Evolutionary conservation across 2,888 invertebrate genomes (phyloP), one percentile per base, ranked within the genome.

Genomic region (Acanthoscelides obtectus): DNA sequence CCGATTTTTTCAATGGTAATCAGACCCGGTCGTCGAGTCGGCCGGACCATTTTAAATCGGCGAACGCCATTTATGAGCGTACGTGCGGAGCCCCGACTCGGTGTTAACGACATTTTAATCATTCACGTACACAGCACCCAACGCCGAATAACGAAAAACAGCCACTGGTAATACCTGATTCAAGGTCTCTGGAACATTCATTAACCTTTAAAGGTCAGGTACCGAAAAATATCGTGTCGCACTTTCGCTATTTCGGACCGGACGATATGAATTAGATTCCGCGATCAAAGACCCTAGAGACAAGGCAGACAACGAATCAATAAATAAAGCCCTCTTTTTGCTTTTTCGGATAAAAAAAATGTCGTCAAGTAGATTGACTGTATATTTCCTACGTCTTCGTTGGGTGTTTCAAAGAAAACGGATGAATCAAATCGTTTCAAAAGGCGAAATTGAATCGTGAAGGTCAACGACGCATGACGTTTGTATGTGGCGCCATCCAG

Each of bases 141-240:
- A 45, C 17, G 17, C 1, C 12, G 17, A 45, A 45, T n/a, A n/a
- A n/a, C n/a, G n/a, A n/a, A n/a, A n/a, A 6, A 45, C 45, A 12
- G 45, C 45, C 45, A 45, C 45, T 45, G 45, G 45, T 45, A 45
- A 45, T 45, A 45, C 22, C 66, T 20, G 66, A 66, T 83, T 81
- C 83, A 84, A 83, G 83, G 84, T 83, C 82, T 81, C 77, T 81
- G 75, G 82, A 82, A 83, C 84, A 85, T 84, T 83, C 83, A 82
- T 83, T 84, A 84, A 85, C 85, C 85, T 85, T 84, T 84, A 83
- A 83, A 84, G 83, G 83, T 83, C 81, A 82, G 74, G 22, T 70
- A 72, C 72, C 70, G 22, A 73, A 45, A 45, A 45, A 45, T 45
- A 45, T 12, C 17, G 17, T 45, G 45, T 45, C 17, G 17, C 17